Conservation (phyloP, 2,113 vertebrate species). For the Daubentonia madagascariensis region DNA sequence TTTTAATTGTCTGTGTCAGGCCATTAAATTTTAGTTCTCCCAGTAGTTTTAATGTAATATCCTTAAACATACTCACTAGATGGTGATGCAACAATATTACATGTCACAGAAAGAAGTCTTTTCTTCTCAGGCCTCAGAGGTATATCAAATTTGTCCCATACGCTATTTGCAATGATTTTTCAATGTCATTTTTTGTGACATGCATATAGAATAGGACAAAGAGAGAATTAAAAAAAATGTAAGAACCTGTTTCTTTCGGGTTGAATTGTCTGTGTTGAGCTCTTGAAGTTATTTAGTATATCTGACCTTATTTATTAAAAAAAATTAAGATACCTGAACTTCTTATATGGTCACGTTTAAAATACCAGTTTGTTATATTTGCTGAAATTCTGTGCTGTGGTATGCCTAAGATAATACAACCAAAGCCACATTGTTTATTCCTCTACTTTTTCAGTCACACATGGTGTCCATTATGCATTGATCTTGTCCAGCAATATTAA, state of each 20-base stretch:
- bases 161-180: constrained; percentile 29
- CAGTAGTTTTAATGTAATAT: constrained; percentile 18
- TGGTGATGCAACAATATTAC: background rate
- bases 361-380: constrained; percentile 15
- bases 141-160: background rate
- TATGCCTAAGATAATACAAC: constrained; percentile 36
- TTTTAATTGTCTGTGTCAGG: constrained; percentile 2
- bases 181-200: background rate
- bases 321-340: constrained; percentile 18
- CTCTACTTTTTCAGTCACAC: constrained; percentile 53
- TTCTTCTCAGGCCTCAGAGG: background rate
- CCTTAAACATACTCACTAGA: background rate
- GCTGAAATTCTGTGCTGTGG: constrained; percentile 31
- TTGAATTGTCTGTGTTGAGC: background rate
- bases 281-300: constrained; percentile 37
- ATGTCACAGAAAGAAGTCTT: background rate
- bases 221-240: constrained; percentile 10
- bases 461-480: constrained; percentile 65
- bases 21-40: constrained; percentile 29
- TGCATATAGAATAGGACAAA: background rate
- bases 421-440: constrained; percentile 57
- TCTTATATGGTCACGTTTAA: constrained; percentile 30
- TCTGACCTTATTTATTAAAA: constrained; percentile 40
- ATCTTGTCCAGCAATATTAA: constrained; percentile 68
- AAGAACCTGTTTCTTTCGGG: background rate